Percentiles rank a stretch among this genome's conserved stretches.
phyloP scores from a whole-genome alignment of 2,113 vertebrate genomes.

The Arvicanthis niloticus region DNA sequence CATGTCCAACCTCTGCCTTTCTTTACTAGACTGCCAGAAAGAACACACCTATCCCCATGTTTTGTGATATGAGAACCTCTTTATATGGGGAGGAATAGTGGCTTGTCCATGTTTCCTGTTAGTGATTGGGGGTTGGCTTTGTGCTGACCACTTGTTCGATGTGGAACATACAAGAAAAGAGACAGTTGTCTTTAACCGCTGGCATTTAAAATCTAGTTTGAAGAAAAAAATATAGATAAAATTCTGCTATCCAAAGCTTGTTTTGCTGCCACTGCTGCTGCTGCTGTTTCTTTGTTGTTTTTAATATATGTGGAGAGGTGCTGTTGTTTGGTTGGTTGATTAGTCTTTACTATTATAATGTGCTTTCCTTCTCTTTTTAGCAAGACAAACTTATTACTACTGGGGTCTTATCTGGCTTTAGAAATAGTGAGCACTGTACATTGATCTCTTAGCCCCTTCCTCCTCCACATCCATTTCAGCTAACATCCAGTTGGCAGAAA shows the following conservation, averaged over 20 bases:
- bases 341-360: background rate
- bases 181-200: background rate
- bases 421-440: background rate
- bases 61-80: background rate
- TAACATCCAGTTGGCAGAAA: background rate
- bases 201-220: background rate
- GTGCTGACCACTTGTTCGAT: background rate
- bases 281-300: background rate
- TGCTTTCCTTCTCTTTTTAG: background rate
- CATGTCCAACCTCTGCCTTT: background rate
- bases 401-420: background rate
- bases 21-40: background rate
- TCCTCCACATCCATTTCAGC: background rate
- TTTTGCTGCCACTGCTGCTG: background rate
- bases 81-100: background rate
- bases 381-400: background rate
- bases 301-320: background rate
- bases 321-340: background rate
- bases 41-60: background rate
- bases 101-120: slow-evolving; percentile 15
- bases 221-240: background rate
- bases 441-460: background rate
- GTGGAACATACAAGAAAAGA: background rate
- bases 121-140: background rate
- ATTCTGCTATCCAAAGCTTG: background rate